Evolutionary conservation across 2,797 vertebrate species (phyloP).

Genomic region (Anolis apletophallus): DNA sequence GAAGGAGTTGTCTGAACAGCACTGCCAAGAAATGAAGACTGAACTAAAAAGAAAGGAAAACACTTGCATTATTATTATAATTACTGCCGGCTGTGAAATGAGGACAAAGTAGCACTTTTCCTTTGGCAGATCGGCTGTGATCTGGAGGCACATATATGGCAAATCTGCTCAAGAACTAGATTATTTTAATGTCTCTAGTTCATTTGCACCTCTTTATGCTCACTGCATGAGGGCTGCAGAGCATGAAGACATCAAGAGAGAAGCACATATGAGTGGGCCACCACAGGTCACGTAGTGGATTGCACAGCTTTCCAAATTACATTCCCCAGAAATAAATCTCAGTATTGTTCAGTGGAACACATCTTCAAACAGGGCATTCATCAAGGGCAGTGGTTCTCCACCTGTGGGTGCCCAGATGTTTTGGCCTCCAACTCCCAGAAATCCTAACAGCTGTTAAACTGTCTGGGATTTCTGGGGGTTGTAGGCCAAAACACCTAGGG

Average conservation of each 20-base stretch:
- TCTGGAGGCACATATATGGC: background rate
- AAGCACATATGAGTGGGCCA: background rate
- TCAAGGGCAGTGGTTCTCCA: too few species aligned
- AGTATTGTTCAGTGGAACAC: background rate
- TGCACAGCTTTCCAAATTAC: background rate
- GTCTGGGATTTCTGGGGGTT: too few species aligned
- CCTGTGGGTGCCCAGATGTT: too few species aligned
- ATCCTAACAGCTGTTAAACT: too few species aligned
- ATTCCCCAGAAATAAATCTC: background rate
- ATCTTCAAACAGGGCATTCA: background rate
- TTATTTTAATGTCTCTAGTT: background rate
- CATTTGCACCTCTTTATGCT: background rate
- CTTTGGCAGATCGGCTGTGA: background rate
- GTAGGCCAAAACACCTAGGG: too few species aligned
- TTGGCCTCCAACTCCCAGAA: too few species aligned
- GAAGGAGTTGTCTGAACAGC: slow-evolving; percentile 85
- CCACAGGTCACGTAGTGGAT: background rate
- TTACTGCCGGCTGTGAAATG: slow-evolving; percentile 47
- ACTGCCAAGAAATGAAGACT: slow-evolving; percentile 84
- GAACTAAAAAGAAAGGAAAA: slow-evolving; percentile 86
- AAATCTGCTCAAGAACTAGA: background rate
- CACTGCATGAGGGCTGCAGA: background rate
- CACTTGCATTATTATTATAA: slow-evolving; percentile 75
- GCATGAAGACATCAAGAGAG: background rate
- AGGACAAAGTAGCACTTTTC: background rate